A percentile compares a stretch with the other conserved stretches of the same genome.
Conservation (phyloP, 2,113 vertebrate genomes). For the Craseonycteris thonglongyai region DNA sequence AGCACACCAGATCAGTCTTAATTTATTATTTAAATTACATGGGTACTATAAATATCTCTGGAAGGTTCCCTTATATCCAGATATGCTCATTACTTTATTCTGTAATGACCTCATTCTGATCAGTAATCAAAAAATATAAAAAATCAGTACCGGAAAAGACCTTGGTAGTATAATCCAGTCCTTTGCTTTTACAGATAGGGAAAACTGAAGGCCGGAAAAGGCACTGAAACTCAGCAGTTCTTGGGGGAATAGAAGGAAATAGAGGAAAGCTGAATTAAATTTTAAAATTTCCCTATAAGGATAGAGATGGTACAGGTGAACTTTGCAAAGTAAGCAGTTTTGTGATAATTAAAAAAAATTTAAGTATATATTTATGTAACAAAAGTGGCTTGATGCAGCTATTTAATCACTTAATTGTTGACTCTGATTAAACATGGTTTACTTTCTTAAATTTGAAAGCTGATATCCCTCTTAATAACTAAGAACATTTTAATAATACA, state of each 20-base stretch:
- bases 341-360: background rate
- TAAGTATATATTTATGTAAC: background rate
- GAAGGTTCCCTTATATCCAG: background rate
- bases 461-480: conserved; percentile 7
- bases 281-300: background rate
- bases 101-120: conserved; percentile 20
- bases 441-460: conserved; percentile 17
- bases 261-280: background rate
- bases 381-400: background rate
- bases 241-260: background rate
- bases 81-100: background rate
- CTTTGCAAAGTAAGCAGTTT: background rate
- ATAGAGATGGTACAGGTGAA: conserved; percentile 18
- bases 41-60: conserved; percentile 21
- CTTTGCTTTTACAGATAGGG: background rate
- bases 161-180: background rate
- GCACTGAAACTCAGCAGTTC: background rate
- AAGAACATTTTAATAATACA: conserved; percentile 18
- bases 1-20: conserved; percentile 40
- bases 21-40: conserved; percentile 13
- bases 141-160: conserved; percentile 4
- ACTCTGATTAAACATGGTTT: conserved; percentile 14
- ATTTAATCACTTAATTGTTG: background rate
- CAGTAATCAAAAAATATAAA: background rate
- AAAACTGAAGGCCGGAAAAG: conserved; percentile 33